These are phyloP conservation scores for Caloenas nicobarica DNA, from an alignment of 2,113 vertebrate genomes.

Conservation along the genomic window DNA sequence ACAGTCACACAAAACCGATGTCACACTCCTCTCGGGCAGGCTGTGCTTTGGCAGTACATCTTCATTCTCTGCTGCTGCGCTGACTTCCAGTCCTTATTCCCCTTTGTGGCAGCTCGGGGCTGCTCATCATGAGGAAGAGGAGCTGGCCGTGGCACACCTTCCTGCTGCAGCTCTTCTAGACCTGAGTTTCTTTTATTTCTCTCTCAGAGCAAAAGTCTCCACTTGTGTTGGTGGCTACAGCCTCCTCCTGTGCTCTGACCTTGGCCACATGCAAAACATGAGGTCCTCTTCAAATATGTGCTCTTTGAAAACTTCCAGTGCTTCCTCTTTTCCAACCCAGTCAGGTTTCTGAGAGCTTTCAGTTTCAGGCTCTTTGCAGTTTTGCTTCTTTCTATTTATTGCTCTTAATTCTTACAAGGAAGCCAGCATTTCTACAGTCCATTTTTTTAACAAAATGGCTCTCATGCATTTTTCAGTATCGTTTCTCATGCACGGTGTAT, in stretches of 20 bases:
- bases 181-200: neutral
- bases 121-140: neutral
- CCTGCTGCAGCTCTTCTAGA: neutral
- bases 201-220: neutral
- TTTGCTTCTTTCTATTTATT: neutral
- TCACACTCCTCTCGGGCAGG: neutral
- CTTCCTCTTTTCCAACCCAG: neutral
- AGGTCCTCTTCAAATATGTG: neutral
- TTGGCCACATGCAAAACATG: fast-evolving
- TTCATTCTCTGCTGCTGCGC: neutral
- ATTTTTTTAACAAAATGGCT: neutral
- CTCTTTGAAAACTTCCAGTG: neutral
- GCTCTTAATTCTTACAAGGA: neutral
- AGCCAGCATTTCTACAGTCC: neutral
- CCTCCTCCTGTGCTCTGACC: neutral
- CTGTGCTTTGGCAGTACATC: neutral
- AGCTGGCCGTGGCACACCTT: neutral
- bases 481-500: neutral
- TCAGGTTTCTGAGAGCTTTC: neutral
- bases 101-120: neutral
- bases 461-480: constrained; percentile 29
- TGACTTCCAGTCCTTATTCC: neutral
- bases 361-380: neutral
- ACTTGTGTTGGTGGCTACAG: neutral
- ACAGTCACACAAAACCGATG: neutral